Base-by-base conservation (phyloP, 2,113 vertebrate genomes). In the Proteles cristata region DNA sequence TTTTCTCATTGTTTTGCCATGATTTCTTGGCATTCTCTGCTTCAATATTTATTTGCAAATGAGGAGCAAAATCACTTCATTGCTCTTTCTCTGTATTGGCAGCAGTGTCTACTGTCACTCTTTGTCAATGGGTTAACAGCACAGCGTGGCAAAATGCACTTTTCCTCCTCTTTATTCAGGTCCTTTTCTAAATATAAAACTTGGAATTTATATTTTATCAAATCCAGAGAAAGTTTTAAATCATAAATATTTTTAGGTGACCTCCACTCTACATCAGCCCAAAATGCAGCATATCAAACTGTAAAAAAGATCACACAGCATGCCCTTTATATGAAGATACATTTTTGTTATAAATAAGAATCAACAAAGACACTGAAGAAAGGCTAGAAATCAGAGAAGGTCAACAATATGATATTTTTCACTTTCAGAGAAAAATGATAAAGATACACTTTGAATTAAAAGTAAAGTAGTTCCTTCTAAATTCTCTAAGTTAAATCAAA, bases 21-120 rank as follows among this genome's bases (percentile, higher is more conserved):
- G 7, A 55, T 90, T 93, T 96, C 33, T 94, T 90, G 55, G 50
- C 63, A 81, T 77, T 88, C 50, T 96, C 63, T 66, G 7, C 58
- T 86, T 96, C 31, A 35, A 16, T 82, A 23, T 88, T 97, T 91
- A 77, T 19, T 76, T 94, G 43, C 77, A 89, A 91, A 48, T 74
- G 73, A 93, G 21, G 15, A 86, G 61, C 26, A 85, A 92, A 92
- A 74, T 58, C 43, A 80, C 11, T 88, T 31, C 9, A 77, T 93
- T 89, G 53, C 1, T 90, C 19, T 2, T 73, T 93, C 86, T 50
- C 5, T 65, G 8, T 35, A 17, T 80, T 80, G 53, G 21, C 82
- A 74, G 43, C 8, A 92, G 4, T 43, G 74, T 94, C 58, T 28
- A 63, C 71, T 85, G 26, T 84, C 0, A 0, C 33, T 93, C 7